Evolutionary conservation across 1,140 invertebrate genomes (phyloP), one percentile per base, ranked within the genome.

Genomic region (Drosophila baimaii): DNA sequence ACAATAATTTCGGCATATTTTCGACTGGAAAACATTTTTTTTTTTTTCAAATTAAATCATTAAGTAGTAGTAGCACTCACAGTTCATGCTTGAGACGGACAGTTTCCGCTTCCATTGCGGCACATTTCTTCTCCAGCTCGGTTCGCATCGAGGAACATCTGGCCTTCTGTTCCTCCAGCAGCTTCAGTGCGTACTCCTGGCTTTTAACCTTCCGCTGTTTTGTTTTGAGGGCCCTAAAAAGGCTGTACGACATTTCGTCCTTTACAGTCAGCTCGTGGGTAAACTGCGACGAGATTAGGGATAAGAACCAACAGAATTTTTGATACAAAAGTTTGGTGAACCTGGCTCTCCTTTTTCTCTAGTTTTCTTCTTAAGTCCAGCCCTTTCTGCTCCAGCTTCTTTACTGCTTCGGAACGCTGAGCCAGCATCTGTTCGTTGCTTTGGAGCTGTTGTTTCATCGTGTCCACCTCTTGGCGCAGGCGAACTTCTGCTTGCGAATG

Each of bases 1-100:
- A 49, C 25, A 19, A 49, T 49, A 29, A 49, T 49, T 12, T 49
- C 25, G 9, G 47, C n/a, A 29, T 51, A 51, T 19, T 17, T 17
- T 7, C 47, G 47, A 8, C 47, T 51, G 47, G 2, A 19, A 8
- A 19, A n/a, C n/a, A n/a, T n/a, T n/a, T n/a, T n/a, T n/a, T n/a
- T n/a, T n/a, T n/a, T n/a, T n/a, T n/a, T n/a, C n/a, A n/a, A n/a
- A n/a, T n/a, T n/a, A n/a, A n/a, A n/a, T n/a, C n/a, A n/a, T n/a
- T n/a, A n/a, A n/a, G n/a, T n/a, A n/a, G n/a, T n/a, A n/a, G n/a
- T n/a, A n/a, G 43, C 21, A 46, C 46, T 25, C 23, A 51, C 47
- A 51, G 10, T 5, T 51, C 27, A 31, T 13, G 27, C 10, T 51
- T 51, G 0, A 31, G 47, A 2, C 27, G 47, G 1, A 19, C 0